Conservation (phyloP, 2,113 vertebrate genomes). For the Trinectes maculatus region DNA sequence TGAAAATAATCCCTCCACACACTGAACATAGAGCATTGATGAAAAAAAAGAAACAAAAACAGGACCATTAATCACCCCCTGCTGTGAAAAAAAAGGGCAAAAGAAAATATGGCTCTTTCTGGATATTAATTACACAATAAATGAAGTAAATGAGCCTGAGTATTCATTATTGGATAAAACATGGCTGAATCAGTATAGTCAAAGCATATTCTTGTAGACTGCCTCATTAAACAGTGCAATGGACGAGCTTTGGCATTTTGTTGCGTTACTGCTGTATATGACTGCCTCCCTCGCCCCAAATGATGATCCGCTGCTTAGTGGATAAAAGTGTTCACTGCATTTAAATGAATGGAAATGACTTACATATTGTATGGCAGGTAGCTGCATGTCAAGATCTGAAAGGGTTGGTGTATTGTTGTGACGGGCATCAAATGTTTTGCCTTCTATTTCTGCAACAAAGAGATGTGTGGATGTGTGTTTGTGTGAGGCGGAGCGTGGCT, state of each 20-base stretch:
- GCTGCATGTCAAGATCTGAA: conserved; percentile 27
- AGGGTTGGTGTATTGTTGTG: conserved; percentile 43
- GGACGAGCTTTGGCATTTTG: conserved; percentile 22
- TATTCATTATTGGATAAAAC: conserved; percentile 42
- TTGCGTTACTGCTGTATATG: conserved; percentile 40
- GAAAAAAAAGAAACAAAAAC: neutral
- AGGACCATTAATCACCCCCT: conserved; percentile 43
- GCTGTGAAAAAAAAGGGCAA: neutral
- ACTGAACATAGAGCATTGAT: conserved; percentile 11
- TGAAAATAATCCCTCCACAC: conserved; percentile 1
- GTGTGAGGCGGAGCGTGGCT: conserved; percentile 1
- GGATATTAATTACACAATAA: conserved; percentile 61
- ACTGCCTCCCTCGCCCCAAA: conserved; percentile 25
- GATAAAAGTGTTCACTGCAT: conserved; percentile 42
- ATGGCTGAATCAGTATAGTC: conserved; percentile 40
- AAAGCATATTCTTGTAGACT: conserved; percentile 26
- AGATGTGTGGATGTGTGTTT: neutral
- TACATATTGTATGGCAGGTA: conserved; percentile 41
- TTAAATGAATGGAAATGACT: conserved; percentile 29
- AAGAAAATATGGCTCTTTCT: conserved; percentile 13
- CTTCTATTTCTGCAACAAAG: conserved; percentile 43
- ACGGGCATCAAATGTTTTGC: conserved; percentile 63
- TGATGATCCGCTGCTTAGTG: conserved; percentile 37
- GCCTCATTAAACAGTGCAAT: conserved; percentile 53
- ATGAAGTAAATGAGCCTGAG: conserved; percentile 55